A percentile compares a stretch with the other conserved stretches of the same genome.
These are phyloP conservation scores for Lamellibrachia columna DNA, from an alignment of 2,888 invertebrate genomes.

Conservation along the genomic window DNA sequence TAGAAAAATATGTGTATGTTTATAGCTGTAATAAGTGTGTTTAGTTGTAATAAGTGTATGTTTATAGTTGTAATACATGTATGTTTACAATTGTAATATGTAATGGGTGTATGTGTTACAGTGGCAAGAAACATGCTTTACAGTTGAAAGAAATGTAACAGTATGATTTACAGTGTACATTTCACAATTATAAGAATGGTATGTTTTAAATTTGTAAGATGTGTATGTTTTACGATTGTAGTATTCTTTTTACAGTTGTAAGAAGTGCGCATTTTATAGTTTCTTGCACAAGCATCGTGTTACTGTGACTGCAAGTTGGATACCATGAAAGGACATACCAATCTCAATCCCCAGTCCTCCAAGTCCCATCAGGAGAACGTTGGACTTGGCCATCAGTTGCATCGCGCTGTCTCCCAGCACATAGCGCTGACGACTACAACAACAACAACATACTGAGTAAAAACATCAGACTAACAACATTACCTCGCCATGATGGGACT, in stretches of 20 bases:
- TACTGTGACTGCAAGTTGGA: not conserved
- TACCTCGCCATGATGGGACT: not conserved
- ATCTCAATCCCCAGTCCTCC: conserved; percentile 65
- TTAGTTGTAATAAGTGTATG: too few relatives aligned
- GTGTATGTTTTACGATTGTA: too few relatives aligned
- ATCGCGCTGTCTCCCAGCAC: conserved; percentile 65
- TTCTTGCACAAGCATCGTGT: not conserved
- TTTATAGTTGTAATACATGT: too few relatives aligned
- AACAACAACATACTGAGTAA: conserved; percentile 25
- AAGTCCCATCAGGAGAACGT: conserved; percentile 61
- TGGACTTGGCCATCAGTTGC: conserved; percentile 62
- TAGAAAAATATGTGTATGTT: too few relatives aligned
- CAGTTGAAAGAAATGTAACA: too few relatives aligned
- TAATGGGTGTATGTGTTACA: too few relatives aligned
- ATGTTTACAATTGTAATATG: too few relatives aligned
- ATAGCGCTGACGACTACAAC: conserved; percentile 65
- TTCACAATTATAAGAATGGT: too few relatives aligned
- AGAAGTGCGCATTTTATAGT: not conserved
- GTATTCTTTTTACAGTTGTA: not conserved
- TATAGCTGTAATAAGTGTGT: too few relatives aligned
- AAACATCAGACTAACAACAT: not conserved
- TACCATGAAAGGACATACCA: conserved; percentile 49
- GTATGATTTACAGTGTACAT: too few relatives aligned
- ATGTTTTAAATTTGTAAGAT: too few relatives aligned
- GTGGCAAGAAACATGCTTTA: too few relatives aligned